Conservation (phyloP, 2,113 vertebrate species). For the Psephotus haematonotus region DNA sequence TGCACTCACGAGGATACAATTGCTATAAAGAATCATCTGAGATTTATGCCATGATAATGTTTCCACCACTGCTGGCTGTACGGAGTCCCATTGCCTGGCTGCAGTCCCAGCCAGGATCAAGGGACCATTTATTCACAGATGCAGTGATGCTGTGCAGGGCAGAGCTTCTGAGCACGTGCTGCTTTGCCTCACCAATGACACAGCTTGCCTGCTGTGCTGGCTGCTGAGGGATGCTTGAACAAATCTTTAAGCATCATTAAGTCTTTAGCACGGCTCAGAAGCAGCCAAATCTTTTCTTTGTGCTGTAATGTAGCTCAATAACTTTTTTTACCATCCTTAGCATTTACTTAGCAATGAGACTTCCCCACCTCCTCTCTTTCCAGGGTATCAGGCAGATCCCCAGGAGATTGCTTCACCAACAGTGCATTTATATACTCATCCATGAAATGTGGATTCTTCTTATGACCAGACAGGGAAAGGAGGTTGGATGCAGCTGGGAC, state of each 20-base stretch:
- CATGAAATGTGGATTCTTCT: rapidly evolving
- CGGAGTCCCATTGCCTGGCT: neutral
- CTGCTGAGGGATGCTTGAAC: neutral
- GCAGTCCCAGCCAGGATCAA: neutral
- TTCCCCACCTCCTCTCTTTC: neutral
- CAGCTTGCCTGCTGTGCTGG: neutral
- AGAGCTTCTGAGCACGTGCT: neutral
- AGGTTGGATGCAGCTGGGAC: neutral
- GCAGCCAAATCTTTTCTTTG: neutral
- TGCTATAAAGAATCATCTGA: neutral
- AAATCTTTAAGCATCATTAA: neutral
- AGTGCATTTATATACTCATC: neutral
- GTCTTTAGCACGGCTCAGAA: neutral
- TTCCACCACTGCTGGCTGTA: neutral
- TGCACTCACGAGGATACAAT: neutral
- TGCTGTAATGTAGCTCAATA: neutral
- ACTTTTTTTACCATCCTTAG: neutral
- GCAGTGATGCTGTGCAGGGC: neutral
- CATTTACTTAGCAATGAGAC: neutral
- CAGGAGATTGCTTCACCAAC: neutral
- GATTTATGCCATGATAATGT: neutral
- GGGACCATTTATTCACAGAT: neutral
- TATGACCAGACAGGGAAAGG: neutral
- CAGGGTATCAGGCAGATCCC: neutral
- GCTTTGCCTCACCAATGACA: neutral